These are phyloP conservation scores for Esox masquinongy DNA, from an alignment of 2,797 vertebrate genomes.

Conservation along the genomic window DNA sequence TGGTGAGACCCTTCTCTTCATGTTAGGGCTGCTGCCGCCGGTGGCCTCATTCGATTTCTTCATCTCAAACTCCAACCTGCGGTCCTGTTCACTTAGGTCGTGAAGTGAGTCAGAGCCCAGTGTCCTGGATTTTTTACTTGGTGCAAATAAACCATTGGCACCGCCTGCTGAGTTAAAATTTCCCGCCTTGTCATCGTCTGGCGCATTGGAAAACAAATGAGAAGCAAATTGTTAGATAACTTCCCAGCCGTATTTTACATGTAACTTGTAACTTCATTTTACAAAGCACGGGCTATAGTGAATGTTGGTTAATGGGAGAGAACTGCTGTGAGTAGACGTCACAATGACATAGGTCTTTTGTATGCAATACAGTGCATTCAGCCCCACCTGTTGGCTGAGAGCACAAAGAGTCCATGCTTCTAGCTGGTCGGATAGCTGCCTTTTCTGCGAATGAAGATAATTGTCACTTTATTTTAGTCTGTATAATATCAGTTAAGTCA, in stretches of 20 bases:
- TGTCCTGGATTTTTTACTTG: conserved; percentile 83
- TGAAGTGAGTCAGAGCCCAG: conserved; percentile 84
- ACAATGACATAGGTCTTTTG: background rate
- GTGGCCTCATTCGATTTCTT: conserved; percentile 74
- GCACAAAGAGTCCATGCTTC: conserved; percentile 98
- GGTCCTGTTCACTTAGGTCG: conserved; percentile 83
- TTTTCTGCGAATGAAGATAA: conserved; percentile 80
- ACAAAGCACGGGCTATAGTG: background rate
- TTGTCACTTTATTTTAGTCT: background rate
- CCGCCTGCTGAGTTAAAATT: conserved; percentile 76
- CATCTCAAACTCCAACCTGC: conserved; percentile 84
- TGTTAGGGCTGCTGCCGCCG: conserved; percentile 70
- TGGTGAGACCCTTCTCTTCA: conserved; percentile 43
- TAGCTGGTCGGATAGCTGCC: conserved; percentile 88
- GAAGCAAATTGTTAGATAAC: conserved; percentile 3
- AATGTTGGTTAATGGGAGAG: background rate
- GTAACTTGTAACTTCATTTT: too few species aligned
- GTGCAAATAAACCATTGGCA: conserved; percentile 80
- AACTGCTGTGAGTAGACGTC: background rate
- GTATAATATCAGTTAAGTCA: background rate
- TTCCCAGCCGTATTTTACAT: background rate
- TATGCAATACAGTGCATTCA: conserved; percentile 4
- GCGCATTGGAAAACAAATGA: conserved; percentile 19
- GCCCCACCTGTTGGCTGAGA: conserved; percentile 88
- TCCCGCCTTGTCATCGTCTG: conserved; percentile 82